Evolutionary conservation across 2,888 invertebrate species (phyloP), one percentile per base, ranked within the genome.

Genomic region (Drosophila siamana): DNA sequence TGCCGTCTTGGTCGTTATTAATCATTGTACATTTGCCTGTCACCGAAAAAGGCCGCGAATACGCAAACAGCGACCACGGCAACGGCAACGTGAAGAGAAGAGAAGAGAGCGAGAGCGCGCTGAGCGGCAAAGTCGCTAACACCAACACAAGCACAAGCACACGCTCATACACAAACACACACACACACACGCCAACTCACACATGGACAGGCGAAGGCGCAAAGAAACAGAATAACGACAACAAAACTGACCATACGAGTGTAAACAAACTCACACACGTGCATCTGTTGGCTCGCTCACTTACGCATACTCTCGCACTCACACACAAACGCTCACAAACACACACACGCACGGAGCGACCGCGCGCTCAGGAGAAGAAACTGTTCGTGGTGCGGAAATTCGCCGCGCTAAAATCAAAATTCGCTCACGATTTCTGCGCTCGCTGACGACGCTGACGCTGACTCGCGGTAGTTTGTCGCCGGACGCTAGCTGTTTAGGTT

Each of bases 1-100:
- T 69, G 78, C 80, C 81, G 77, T 87, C 84, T 89, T 89, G 84
- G 77, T 82, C 80, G 88, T 88, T 90, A 91, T 91, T 91, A 91
- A 91, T 91, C 92, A 91, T 91, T 91, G 91, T 89, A 89, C 91
- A 86, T 90, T 91, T 91, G 85, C 86, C 90, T 91, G 92, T 91
- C 91, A 89, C 86, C 85, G 89, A 86, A 90, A 89, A 90, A 86
- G 90, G 90, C 91, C 90, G 89, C 88, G 86, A 88, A 90, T 81
- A 78, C 70, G 78, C 73, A 63, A 66, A 68, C 80, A 76, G 77
- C 75, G 67, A 47, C 40, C 46, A 46, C 26, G 60, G 52, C 51
- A 74, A 43, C 30, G 11, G n/a, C n/a, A 33, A 33, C 33, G 33
- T 33, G 33, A 33, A 33, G 33, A 33, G 33, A 33, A 33, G 56